Conservation (phyloP, 2,797 vertebrate species). For the Myiotriccus ornatus region DNA sequence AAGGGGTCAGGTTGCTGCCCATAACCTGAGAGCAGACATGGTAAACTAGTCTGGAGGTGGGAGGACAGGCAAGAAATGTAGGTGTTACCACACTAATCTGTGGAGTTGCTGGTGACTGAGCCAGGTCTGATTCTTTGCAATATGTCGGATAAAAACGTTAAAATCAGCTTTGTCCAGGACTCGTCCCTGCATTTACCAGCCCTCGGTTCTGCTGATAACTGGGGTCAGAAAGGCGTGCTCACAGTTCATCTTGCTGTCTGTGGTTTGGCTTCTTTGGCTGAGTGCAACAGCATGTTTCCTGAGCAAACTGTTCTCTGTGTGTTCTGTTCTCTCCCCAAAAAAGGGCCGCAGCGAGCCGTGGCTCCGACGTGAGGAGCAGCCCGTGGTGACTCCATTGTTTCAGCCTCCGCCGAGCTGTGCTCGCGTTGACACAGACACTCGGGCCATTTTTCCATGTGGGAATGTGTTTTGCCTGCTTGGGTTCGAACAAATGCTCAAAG, state of each 20-base stretch:
- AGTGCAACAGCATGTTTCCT: background rate
- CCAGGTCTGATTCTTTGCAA: background rate
- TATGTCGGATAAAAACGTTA: background rate
- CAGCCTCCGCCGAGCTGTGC: background rate
- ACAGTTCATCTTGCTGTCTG: background rate
- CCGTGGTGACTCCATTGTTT: background rate
- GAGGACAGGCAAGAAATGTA: background rate
- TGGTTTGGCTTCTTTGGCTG: background rate
- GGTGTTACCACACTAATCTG: background rate
- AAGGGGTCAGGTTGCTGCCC: background rate
- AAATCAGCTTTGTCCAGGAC: background rate
- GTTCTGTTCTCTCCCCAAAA: background rate
- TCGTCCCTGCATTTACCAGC: background rate
- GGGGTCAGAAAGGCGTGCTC: background rate
- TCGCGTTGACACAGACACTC: background rate
- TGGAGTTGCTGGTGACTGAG: background rate
- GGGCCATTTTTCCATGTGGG: background rate
- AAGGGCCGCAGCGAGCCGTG: background rate
- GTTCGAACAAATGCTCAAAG: background rate
- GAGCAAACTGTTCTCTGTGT: background rate
- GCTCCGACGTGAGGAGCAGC: background rate
- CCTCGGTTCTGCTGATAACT: background rate
- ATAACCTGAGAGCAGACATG: background rate
- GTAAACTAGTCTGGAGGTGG: background rate
- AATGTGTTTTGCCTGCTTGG: background rate